Conservation (phyloP, 2,888 invertebrate genomes). For the Cantharis rustica region DNA sequence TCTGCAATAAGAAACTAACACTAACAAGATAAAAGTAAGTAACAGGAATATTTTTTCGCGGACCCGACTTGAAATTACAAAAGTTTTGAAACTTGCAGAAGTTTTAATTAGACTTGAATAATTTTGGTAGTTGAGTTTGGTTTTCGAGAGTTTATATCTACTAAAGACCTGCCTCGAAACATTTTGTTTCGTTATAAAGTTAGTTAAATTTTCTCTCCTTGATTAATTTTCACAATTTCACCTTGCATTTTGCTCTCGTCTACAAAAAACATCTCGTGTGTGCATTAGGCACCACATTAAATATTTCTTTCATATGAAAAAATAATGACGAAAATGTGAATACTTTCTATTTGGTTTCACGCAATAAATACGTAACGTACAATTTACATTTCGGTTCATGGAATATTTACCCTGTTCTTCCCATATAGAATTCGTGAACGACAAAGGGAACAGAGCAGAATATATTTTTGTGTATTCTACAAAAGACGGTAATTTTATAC, state of each 20-base stretch:
- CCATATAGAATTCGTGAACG: not conserved
- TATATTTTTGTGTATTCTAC: not conserved
- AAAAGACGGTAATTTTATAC: not conserved
- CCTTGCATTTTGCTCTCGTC: not conserved
- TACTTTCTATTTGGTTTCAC: not conserved
- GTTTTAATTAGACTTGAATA: constrained; percentile 38
- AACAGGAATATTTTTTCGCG: not conserved
- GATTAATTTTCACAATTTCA: not conserved
- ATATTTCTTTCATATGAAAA: not conserved
- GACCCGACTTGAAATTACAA: constrained; percentile 35
- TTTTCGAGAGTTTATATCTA: constrained; percentile 15
- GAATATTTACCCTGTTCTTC: constrained; percentile 11
- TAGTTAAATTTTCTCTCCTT: not conserved
- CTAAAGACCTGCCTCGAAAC: not conserved
- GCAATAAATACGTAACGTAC: constrained; percentile 3
- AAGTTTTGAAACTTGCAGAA: constrained; percentile 38
- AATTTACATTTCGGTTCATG: constrained; percentile 13
- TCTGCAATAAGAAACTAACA: constrained; percentile 20
- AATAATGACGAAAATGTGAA: not conserved
- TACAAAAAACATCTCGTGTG: not conserved
- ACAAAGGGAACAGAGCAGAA: constrained; percentile 1
- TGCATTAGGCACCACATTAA: not conserved
- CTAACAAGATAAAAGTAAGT: not conserved
- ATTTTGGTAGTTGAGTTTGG: constrained; percentile 26
- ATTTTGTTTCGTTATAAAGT: not conserved